These are phyloP conservation scores for Micropoecilia bifurca DNA, from an alignment of 2,797 vertebrate genomes.

Conservation along the genomic window DNA sequence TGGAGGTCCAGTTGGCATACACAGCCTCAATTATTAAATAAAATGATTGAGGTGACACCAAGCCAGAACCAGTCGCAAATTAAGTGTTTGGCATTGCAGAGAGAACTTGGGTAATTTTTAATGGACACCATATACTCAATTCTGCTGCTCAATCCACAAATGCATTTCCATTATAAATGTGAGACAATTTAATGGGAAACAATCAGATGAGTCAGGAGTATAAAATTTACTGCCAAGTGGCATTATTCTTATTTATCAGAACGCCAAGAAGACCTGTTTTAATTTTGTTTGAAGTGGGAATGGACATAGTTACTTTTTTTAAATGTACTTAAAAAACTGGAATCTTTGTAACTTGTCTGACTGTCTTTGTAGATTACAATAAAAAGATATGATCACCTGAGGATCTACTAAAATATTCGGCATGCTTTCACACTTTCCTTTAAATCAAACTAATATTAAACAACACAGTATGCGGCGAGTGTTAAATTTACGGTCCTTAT, in stretches of 20 bases:
- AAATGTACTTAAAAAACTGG: background rate
- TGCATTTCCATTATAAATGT: background rate
- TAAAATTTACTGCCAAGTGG: background rate
- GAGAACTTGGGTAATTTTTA: background rate
- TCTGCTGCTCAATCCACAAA: background rate
- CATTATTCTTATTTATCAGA: background rate
- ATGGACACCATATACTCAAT: background rate
- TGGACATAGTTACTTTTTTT: background rate
- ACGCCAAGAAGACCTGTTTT: background rate
- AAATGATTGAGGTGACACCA: no score
- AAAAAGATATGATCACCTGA: background rate
- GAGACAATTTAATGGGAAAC: background rate
- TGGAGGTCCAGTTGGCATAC: no score
- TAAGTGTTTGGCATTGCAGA: background rate
- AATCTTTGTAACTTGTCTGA: background rate
- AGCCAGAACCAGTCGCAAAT: no score
- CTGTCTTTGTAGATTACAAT: background rate
- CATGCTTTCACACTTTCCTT: background rate
- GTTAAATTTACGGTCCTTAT: background rate
- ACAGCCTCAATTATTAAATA: no score
- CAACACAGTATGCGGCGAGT: background rate
- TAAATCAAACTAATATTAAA: background rate
- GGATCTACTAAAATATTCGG: background rate
- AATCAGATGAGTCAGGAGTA: background rate
- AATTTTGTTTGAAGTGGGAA: background rate